Conservation (phyloP, 2,888 invertebrate species). For the Celastrina argiolus region DNA sequence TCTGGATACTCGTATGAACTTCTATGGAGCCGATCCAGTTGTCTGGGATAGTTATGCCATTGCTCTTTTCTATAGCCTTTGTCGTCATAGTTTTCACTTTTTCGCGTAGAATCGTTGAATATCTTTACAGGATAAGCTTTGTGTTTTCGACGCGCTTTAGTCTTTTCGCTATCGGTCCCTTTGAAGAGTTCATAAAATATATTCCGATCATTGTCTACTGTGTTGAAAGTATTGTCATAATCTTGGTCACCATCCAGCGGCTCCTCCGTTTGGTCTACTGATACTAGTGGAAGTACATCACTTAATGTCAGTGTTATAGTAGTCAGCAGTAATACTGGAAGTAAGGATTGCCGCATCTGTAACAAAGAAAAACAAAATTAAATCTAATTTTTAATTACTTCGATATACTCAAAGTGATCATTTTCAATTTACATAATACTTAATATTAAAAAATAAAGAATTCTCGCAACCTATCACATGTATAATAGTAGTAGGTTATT, state of each 20-base stretch:
- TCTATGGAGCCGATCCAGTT: slow-evolving; percentile 58
- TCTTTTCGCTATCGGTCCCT: slow-evolving; percentile 37
- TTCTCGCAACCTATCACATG: no score
- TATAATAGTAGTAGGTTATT: no score
- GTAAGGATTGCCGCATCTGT: slow-evolving; percentile 59
- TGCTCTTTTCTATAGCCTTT: slow-evolving; percentile 63
- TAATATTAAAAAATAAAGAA: no score
- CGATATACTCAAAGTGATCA: no score
- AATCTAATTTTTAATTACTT: no score
- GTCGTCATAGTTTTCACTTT: slow-evolving; percentile 37
- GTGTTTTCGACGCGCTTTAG: slow-evolving; percentile 42
- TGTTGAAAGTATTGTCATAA: slow-evolving; percentile 61
- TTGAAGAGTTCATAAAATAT: slow-evolving; percentile 49
- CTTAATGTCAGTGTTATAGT: slow-evolving; percentile 61
- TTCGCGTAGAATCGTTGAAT: slow-evolving; percentile 39
- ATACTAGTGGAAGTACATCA: slow-evolving; percentile 55
- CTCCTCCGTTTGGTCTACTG: slow-evolving; percentile 48
- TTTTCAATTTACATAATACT: no score
- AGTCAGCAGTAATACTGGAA: slow-evolving; percentile 57
- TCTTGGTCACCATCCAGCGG: slow-evolving; percentile 46
- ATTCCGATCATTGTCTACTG: slow-evolving; percentile 46
- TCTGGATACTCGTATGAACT: slow-evolving; percentile 26
- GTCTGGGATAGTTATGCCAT: slow-evolving; percentile 67
- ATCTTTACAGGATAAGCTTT: slow-evolving; percentile 44
- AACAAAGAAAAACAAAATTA: slow-evolving; percentile 44